A percentile compares a stretch with the other conserved stretches of the same genome.
Evolutionary conservation across 2,797 vertebrate species (phyloP).

Genomic region (Acridotheres tristis): DNA sequence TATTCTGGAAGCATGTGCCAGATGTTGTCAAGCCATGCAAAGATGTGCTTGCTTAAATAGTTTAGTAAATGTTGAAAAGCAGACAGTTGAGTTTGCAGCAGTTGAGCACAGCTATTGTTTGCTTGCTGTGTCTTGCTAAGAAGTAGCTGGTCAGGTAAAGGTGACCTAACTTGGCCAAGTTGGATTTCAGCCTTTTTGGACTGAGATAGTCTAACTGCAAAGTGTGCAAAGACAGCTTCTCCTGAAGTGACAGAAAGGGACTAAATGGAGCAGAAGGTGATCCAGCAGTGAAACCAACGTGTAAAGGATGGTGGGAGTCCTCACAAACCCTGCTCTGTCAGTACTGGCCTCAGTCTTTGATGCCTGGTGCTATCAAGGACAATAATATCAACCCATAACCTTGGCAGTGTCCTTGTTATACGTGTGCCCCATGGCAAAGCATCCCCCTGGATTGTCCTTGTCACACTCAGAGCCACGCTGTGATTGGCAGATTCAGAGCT

Average conservation of each 20-base stretch:
- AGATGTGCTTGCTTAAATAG: not conserved
- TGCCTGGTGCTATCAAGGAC: not conserved
- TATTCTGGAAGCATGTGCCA: not conserved
- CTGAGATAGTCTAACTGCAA: not conserved
- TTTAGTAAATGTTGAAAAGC: not conserved
- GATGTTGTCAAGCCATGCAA: not conserved
- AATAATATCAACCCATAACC: not conserved
- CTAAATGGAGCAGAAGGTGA: not conserved
- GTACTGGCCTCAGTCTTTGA: not conserved
- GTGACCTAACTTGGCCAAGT: not conserved
- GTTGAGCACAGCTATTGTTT: not conserved
- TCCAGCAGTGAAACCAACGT: not conserved
- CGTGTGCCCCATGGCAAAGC: not conserved
- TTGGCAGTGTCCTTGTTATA: not conserved
- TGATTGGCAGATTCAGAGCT: not conserved
- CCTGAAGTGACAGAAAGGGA: not conserved
- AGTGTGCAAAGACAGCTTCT: not conserved
- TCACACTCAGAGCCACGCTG: not conserved
- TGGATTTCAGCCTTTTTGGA: not conserved
- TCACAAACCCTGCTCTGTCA: not conserved
- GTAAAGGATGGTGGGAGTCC: not conserved
- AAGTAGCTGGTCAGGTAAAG: not conserved
- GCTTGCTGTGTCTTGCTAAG: not conserved
- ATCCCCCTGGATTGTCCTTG: not conserved
- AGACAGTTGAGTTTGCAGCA: not conserved